Conservation (phyloP, 2,888 invertebrate genomes). For the Rhogogaster chlorosoma region DNA sequence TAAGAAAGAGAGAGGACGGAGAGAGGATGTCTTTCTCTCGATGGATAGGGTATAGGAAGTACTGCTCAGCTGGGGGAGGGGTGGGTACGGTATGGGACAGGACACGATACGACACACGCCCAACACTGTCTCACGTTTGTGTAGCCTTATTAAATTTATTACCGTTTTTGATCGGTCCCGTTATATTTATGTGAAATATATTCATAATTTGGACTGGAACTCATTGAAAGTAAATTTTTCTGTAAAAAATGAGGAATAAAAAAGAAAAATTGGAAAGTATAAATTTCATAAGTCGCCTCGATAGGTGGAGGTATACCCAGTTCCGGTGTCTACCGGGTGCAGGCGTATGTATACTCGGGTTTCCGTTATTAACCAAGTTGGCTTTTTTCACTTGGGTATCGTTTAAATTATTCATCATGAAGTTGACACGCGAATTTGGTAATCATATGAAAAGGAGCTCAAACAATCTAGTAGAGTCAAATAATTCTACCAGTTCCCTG, state of each 20-base stretch:
- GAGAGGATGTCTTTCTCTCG: no score
- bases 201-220: background rate
- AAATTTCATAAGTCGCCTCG: background rate
- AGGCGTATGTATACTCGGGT: background rate
- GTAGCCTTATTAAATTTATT: background rate
- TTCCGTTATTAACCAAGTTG: no score
- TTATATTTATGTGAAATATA: background rate
- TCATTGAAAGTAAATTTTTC: background rate
- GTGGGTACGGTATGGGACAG: fast-evolving
- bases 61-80: background rate
- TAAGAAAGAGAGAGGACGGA: no score
- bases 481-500: no score
- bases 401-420: no score
- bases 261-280: background rate
- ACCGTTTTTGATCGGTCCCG: background rate
- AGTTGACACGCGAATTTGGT: no score
- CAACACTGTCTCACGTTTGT: background rate
- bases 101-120: background rate
- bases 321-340: background rate
- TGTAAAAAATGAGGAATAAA: background rate
- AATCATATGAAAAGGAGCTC: no score
- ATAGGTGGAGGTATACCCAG: background rate
- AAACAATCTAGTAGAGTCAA: no score
- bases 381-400: no score
- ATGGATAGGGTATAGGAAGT: no score